phyloP scores from a whole-genome alignment of 2,797 vertebrate species.

The Caiman crocodilus region DNA sequence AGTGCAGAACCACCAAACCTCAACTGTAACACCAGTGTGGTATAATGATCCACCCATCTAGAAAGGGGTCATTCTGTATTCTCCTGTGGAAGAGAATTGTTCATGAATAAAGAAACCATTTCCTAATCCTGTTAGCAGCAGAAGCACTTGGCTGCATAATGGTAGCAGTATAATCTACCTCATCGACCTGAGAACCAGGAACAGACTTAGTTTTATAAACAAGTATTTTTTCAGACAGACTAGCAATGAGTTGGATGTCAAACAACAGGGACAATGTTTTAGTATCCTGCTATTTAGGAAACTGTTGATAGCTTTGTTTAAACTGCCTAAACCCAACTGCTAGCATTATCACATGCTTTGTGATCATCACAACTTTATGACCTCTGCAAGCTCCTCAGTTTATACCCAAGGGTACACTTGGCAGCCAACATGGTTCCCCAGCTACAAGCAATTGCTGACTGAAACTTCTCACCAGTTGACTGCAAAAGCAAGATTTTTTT shows the following conservation, averaged over 20 bases:
- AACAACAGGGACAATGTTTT: neutral
- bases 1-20: too few species aligned
- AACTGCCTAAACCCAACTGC: neutral
- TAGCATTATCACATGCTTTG: neutral
- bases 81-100: neutral
- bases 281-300: neutral
- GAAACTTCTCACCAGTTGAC: neutral
- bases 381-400: neutral
- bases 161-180: neutral
- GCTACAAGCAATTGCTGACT: neutral
- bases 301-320: neutral
- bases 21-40: too few species aligned
- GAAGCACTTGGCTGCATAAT: neutral
- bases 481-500: neutral
- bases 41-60: neutral
- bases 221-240: neutral
- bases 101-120: neutral
- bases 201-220: too few species aligned
- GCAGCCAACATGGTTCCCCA: neutral
- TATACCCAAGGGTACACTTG: neutral
- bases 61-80: neutral
- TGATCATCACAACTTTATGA: neutral
- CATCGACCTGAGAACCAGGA: neutral
- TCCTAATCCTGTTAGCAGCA: neutral
- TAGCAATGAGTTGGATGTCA: neutral